Evolutionary conservation across 2,888 invertebrate species (phyloP).

Genomic region (Cephus rjabovi): DNA sequence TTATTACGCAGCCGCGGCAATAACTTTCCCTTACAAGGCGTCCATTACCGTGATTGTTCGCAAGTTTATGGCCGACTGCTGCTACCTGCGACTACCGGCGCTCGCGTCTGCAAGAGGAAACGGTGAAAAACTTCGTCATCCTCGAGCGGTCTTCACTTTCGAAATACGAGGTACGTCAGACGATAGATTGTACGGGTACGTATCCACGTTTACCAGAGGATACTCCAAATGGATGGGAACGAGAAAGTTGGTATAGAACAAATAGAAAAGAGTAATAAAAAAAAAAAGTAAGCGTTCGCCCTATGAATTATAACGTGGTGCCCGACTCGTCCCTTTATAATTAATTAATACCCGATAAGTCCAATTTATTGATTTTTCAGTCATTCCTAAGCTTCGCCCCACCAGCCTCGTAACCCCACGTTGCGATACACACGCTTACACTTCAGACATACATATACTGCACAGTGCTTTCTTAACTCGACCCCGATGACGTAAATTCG

Average conservation of each 20-base stretch:
- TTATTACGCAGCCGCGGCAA: slow-evolving; percentile 50
- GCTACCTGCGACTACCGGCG: slow-evolving; percentile 22
- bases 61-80: slow-evolving; percentile 43
- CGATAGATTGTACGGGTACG: background rate
- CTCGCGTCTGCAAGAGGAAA: background rate
- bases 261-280: too few species aligned
- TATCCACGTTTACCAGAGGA: background rate
- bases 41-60: slow-evolving; percentile 57
- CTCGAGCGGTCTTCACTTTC: slow-evolving; percentile 2
- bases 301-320: too few species aligned
- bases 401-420: too few species aligned
- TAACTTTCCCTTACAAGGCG: slow-evolving; percentile 54
- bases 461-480: too few species aligned
- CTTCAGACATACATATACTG: too few species aligned
- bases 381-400: too few species aligned
- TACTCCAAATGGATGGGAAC: background rate
- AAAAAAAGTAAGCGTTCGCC: background rate
- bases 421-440: too few species aligned
- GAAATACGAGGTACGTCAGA: background rate
- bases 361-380: too few species aligned
- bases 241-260: too few species aligned
- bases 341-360: too few species aligned
- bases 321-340: too few species aligned
- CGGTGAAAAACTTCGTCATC: background rate
- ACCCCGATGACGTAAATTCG: too few species aligned